Conservation (phyloP, 2,797 vertebrate species). For the Urophycis tenuis region DNA sequence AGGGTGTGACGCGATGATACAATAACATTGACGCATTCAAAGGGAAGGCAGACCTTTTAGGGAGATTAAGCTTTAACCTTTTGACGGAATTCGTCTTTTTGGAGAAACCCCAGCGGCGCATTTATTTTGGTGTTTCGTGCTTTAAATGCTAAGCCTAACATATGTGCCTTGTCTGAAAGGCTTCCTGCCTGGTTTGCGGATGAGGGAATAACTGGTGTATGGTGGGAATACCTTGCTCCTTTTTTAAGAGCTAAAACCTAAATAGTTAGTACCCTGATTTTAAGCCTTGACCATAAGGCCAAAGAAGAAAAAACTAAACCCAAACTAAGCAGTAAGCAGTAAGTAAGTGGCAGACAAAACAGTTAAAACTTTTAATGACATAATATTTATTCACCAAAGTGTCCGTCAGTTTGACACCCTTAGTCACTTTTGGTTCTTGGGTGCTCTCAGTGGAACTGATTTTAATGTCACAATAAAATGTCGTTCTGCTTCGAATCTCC, state of each 20-base stretch:
- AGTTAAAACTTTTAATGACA: background rate
- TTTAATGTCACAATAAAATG: background rate
- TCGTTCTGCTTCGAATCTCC: background rate
- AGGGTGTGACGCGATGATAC: background rate
- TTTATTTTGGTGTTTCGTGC: background rate
- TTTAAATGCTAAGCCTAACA: background rate
- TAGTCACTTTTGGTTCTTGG: background rate
- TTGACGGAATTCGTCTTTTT: background rate
- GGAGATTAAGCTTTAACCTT: background rate
- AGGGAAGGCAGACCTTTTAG: background rate
- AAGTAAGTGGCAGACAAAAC: background rate
- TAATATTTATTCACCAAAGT: background rate
- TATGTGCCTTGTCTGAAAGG: background rate
- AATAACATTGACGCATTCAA: background rate
- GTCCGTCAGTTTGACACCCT: background rate
- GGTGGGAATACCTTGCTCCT: background rate
- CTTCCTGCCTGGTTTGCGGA: background rate
- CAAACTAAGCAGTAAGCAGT: background rate
- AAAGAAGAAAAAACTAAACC: background rate
- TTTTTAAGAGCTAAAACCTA: background rate
- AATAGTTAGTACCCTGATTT: background rate
- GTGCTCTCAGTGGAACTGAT: background rate
- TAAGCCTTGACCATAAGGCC: background rate
- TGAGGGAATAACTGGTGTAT: background rate
- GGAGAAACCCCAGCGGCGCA: background rate